Conservation (phyloP, 2,797 vertebrate genomes). For the Peromyscus eremicus region DNA sequence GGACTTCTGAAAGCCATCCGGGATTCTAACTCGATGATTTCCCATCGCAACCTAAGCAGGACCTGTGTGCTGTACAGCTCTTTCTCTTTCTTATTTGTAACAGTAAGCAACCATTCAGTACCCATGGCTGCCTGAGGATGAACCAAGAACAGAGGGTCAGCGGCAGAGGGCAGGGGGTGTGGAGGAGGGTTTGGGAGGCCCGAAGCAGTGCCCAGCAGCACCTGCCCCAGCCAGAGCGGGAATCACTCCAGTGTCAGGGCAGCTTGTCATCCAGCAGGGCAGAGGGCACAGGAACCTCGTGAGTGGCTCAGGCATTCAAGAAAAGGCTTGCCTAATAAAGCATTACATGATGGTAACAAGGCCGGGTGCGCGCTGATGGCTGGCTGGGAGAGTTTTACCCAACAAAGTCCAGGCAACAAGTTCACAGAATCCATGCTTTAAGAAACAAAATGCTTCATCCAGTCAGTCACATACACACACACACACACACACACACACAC, state of each 20-base stretch:
- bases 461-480: too few relatives aligned
- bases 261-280: conserved; percentile 63
- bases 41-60: neutral
- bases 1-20: neutral
- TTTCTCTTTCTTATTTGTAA: neutral
- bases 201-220: conserved; percentile 50
- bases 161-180: neutral
- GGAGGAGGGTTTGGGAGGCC: conserved; percentile 25
- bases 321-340: conserved; percentile 67
- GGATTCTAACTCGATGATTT: conserved; percentile 20
- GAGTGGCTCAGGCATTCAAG: conserved; percentile 53
- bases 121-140: conserved; percentile 57
- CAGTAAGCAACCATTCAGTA: conserved; percentile 2
- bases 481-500: too few relatives aligned
- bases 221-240: conserved; percentile 74
- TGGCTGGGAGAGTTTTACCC: conserved; percentile 21
- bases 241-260: conserved; percentile 56
- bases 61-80: conserved; percentile 28
- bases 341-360: conserved; percentile 60
- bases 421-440: neutral
- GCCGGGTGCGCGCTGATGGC: conserved; percentile 7
- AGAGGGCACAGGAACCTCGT: conserved; percentile 62
- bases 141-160: neutral
- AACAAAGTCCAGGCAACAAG: neutral
- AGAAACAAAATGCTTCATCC: neutral